Percentiles rank a stretch among this genome's conserved stretches.
Evolutionary conservation across 2,113 vertebrate species (phyloP).

Genomic region (Ciconia stormi): DNA sequence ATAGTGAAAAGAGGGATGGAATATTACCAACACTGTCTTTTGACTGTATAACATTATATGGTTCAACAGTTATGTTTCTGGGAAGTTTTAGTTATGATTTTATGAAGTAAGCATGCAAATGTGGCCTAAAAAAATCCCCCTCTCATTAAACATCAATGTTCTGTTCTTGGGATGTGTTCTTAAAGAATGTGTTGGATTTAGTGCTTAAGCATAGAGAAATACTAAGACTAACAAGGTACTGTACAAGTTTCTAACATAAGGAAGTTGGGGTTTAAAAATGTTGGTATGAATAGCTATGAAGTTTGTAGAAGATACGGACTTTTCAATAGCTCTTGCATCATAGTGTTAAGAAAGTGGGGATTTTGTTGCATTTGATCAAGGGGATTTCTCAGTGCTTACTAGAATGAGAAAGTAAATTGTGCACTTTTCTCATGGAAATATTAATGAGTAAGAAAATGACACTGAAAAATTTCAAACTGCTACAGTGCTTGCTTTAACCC

Average conservation of each 20-base stretch:
- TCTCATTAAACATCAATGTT: background rate
- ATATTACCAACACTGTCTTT: background rate
- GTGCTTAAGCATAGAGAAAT: background rate
- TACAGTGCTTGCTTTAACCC: background rate
- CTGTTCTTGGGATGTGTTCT: background rate
- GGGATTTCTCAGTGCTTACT: slow-evolving; percentile 26
- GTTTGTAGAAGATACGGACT: background rate
- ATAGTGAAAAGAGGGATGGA: background rate
- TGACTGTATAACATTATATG: background rate
- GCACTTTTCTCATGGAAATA: slow-evolving; percentile 46
- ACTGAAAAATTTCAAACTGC: slow-evolving; percentile 7
- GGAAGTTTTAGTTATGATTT: background rate
- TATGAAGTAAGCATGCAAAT: background rate
- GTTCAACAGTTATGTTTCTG: background rate
- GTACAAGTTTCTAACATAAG: background rate
- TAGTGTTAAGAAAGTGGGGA: background rate
- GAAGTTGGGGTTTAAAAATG: background rate
- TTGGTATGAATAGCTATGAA: background rate
- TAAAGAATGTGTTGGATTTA: background rate
- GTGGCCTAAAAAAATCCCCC: background rate
- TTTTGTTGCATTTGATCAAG: background rate
- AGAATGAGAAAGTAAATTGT: slow-evolving; percentile 53
- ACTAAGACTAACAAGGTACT: background rate
- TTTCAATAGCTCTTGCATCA: background rate
- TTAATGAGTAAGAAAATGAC: background rate